phyloP scores from a whole-genome alignment of 2,888 invertebrate species.

The Lottia gigantea region DNA sequence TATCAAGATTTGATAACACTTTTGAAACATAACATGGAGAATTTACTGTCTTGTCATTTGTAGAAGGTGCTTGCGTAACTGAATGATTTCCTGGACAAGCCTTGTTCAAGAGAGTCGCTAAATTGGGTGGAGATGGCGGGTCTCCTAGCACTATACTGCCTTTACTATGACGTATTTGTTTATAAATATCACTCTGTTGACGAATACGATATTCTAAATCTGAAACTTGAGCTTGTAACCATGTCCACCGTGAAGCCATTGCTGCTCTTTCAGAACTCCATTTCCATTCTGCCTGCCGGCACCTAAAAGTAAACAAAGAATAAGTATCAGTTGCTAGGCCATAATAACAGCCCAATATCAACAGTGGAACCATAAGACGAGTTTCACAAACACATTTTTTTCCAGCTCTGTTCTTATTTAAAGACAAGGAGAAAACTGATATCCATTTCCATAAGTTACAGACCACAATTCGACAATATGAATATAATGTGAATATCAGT shows the following conservation, averaged over 20 bases:
- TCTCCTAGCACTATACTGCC: conserved; percentile 72
- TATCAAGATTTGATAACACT: conserved; percentile 59
- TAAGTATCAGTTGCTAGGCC: no score
- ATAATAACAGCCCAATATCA: no score
- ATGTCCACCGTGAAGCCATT: conserved; percentile 88
- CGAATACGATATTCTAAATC: conserved; percentile 91
- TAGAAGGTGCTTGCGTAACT: conserved; percentile 15
- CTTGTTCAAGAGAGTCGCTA: conserved; percentile 21
- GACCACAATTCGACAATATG: no score
- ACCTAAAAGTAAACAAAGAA: conserved; percentile 65
- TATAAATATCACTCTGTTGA: conserved; percentile 84
- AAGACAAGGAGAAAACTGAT: no score
- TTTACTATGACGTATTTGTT: conserved; percentile 73
- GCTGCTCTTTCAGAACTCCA: conserved; percentile 80
- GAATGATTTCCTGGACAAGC: background rate
- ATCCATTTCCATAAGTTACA: no score
- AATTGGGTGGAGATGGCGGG: conserved; percentile 43
- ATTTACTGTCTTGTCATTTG: conserved; percentile 40
- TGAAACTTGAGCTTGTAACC: conserved; percentile 91
- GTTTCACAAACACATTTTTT: no score
- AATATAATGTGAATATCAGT: no score
- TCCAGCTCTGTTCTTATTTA: no score
- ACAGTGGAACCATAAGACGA: no score
- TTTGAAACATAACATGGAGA: conserved; percentile 61
- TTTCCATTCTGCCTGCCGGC: conserved; percentile 67